Percentiles rank a stretch among this genome's conserved stretches.
Conservation (phyloP, 2,888 invertebrate species). For the Phytoseiulus persimilis region DNA sequence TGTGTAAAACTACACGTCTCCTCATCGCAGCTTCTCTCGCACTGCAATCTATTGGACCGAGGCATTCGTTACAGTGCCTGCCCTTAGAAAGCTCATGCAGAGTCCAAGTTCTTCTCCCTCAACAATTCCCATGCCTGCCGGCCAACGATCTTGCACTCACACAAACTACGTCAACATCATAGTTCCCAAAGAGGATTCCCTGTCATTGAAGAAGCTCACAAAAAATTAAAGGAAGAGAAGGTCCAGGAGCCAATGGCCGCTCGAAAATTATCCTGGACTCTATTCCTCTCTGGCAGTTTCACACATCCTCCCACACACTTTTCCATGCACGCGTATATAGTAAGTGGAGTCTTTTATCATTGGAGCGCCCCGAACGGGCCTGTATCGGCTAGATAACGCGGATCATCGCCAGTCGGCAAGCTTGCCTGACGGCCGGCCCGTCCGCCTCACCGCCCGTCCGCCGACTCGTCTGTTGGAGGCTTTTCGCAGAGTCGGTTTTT, state of each 20-base stretch:
- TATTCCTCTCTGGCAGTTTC: too few species aligned
- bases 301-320: not conserved
- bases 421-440: not conserved
- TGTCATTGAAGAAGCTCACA: not conserved
- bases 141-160: not conserved
- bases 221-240: not conserved
- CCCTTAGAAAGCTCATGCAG: too few species aligned
- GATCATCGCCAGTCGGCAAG: constrained; percentile 16
- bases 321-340: not conserved
- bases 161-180: not conserved
- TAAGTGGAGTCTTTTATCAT: constrained; percentile 5
- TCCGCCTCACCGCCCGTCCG: not conserved
- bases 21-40: too few species aligned
- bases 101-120: too few species aligned
- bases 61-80: too few species aligned
- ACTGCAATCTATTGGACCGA: too few species aligned
- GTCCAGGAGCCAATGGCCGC: not conserved
- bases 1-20: too few species aligned
- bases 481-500: not conserved
- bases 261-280: not conserved
- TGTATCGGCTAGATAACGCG: constrained; percentile 37
- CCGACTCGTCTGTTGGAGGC: not conserved
- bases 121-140: not conserved
- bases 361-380: not conserved
- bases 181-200: not conserved